Conservation (phyloP, 2,888 invertebrate species). For the Busseola fusca region DNA sequence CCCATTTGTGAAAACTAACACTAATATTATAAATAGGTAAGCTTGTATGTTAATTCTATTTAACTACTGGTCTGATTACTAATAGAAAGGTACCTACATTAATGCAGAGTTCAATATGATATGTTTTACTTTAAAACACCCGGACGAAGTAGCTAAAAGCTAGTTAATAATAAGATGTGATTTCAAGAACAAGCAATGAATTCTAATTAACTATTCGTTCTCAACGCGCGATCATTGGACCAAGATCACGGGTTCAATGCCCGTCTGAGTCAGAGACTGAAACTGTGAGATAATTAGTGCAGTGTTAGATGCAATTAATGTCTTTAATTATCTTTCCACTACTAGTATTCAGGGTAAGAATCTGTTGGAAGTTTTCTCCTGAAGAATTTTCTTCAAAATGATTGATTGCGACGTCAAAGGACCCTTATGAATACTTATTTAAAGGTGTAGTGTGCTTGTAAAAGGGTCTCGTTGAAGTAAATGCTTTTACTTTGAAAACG, state of each 20-base stretch:
- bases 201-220: neutral
- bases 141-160: neutral
- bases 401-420: neutral
- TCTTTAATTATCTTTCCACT: slow-evolving; percentile 15
- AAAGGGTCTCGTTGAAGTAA: slow-evolving; percentile 4
- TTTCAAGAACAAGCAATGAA: slow-evolving; percentile 8
- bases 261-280: slow-evolving; percentile 43
- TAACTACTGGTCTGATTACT: neutral
- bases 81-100: neutral
- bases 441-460: neutral
- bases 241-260: slow-evolving; percentile 43
- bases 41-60: neutral
- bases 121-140: neutral
- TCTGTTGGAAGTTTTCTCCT: no score
- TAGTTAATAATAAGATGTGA: neutral
- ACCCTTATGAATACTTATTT: neutral
- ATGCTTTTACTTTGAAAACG: slow-evolving; percentile 1
- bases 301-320: slow-evolving; percentile 25
- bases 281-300: slow-evolving; percentile 45
- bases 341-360: neutral
- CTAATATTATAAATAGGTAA: neutral
- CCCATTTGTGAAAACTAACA: neutral
- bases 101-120: neutral
- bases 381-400: neutral
- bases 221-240: neutral